Evolutionary conservation across 23 tunicate genomes (phyloP).

Genomic region (Halocynthia roretzi): DNA sequence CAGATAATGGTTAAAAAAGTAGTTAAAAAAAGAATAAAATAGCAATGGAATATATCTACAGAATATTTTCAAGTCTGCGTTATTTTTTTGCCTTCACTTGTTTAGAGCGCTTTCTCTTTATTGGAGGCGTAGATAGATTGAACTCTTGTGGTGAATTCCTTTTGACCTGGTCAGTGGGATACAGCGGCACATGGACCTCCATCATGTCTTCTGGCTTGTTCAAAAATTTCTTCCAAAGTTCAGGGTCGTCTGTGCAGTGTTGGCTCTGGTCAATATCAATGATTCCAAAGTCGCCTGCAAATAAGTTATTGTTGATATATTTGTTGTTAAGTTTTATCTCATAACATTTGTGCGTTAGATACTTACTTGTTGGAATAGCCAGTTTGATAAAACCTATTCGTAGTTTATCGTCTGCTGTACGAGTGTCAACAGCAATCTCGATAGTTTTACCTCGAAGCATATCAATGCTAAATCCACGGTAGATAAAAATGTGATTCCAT

Average conservation of each 20-base stretch:
- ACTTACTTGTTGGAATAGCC: constrained; percentile 1
- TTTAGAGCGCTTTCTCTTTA: background rate
- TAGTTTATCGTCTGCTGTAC: background rate
- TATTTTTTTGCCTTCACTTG: too few relatives aligned
- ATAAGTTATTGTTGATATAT: background rate
- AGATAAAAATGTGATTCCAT: constrained; percentile 3
- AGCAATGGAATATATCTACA: too few relatives aligned
- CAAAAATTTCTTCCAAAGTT: background rate
- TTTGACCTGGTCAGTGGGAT: background rate
- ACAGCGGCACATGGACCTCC: background rate
- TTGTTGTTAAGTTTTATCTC: background rate
- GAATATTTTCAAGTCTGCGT: too few relatives aligned
- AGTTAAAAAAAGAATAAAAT: too few relatives aligned
- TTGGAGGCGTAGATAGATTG: background rate
- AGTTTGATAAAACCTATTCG: background rate
- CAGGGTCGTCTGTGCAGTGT: background rate
- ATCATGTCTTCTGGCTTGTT: background rate
- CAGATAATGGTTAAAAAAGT: too few relatives aligned
- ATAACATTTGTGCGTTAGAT: background rate
- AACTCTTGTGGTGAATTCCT: background rate
- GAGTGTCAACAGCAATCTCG: background rate
- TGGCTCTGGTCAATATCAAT: background rate
- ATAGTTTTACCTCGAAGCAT: background rate
- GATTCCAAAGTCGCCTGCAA: background rate
- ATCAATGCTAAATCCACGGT: background rate